Conservation (phyloP, 2,797 vertebrate genomes). For the Mormyrus proboscirostris region DNA sequence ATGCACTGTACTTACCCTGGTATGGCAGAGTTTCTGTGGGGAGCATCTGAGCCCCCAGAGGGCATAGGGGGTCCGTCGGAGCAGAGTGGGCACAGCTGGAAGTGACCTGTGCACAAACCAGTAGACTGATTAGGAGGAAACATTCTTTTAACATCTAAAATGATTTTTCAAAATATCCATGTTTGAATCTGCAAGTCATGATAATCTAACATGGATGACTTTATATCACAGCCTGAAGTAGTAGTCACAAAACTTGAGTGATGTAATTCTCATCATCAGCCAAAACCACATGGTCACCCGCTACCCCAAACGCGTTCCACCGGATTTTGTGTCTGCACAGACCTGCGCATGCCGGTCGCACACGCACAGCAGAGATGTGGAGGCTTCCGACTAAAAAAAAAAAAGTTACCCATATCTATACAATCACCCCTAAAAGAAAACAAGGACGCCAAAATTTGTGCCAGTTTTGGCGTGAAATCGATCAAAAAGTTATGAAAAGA, state of each 20-base stretch:
- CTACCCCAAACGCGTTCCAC: not conserved
- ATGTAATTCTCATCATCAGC: not conserved
- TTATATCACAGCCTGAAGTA: not conserved
- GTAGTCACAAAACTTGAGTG: not conserved
- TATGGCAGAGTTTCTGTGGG: constrained; percentile 67
- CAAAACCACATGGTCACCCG: not conserved
- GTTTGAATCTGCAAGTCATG: not conserved
- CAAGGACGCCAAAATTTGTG: not conserved
- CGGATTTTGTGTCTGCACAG: not conserved
- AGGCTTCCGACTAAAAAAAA: not conserved
- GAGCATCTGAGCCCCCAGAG: constrained; percentile 71
- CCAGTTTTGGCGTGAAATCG: not conserved
- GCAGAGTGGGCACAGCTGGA: constrained; percentile 57
- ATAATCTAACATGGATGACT: not conserved
- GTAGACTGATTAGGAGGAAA: not conserved
- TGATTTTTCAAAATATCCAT: not conserved
- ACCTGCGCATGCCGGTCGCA: not conserved
- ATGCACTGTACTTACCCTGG: constrained; percentile 63
- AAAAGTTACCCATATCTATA: not conserved
- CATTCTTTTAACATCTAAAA: not conserved
- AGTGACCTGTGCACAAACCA: not conserved
- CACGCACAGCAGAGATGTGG: not conserved
- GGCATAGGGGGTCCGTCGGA: constrained; percentile 67
- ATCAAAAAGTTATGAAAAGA: not conserved
- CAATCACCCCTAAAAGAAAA: not conserved